These are phyloP conservation scores for Oostethus manadensis DNA, from an alignment of 2,113 vertebrate genomes.

Conservation along the genomic window DNA sequence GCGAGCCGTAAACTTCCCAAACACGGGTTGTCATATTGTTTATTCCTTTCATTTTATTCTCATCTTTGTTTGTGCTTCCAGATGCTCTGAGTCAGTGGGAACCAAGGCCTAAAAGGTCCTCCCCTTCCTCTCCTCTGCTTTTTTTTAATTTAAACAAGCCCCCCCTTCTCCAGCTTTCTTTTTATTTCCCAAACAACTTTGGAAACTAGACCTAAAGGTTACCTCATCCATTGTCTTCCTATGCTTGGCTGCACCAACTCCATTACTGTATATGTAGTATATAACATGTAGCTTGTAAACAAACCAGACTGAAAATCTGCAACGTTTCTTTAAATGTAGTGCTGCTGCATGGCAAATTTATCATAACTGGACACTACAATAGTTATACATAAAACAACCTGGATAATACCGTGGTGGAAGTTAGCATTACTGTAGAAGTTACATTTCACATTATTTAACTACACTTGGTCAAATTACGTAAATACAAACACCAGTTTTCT, in stretches of 20 bases:
- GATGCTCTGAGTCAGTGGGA: slow-evolving; percentile 48
- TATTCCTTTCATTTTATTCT: slow-evolving; percentile 44
- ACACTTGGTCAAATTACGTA: no score
- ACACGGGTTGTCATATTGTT: slow-evolving; percentile 25
- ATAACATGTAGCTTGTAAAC: slow-evolving; percentile 46
- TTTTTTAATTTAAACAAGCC: slow-evolving; percentile 19
- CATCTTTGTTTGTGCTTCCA: slow-evolving; percentile 55
- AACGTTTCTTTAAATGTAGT: slow-evolving; percentile 11
- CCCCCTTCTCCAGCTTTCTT: slow-evolving; percentile 54
- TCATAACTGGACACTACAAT: not conserved
- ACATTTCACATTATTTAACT: no score
- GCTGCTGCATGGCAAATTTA: slow-evolving; percentile 1
- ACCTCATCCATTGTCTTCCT: slow-evolving; percentile 72
- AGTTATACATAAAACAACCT: no score
- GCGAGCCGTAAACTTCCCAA: not conserved
- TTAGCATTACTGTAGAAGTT: no score
- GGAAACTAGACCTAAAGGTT: slow-evolving; percentile 59
- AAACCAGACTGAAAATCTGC: slow-evolving; percentile 2
- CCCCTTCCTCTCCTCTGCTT: slow-evolving; percentile 79
- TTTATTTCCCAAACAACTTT: slow-evolving; percentile 71
- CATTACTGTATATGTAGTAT: no score
- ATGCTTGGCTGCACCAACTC: not conserved
- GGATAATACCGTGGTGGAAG: no score
- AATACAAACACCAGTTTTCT: no score
- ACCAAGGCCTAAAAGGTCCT: slow-evolving; percentile 50